Base-by-base conservation (phyloP, 2,888 invertebrate species). In the Scaptomyza polygonia region DNA sequence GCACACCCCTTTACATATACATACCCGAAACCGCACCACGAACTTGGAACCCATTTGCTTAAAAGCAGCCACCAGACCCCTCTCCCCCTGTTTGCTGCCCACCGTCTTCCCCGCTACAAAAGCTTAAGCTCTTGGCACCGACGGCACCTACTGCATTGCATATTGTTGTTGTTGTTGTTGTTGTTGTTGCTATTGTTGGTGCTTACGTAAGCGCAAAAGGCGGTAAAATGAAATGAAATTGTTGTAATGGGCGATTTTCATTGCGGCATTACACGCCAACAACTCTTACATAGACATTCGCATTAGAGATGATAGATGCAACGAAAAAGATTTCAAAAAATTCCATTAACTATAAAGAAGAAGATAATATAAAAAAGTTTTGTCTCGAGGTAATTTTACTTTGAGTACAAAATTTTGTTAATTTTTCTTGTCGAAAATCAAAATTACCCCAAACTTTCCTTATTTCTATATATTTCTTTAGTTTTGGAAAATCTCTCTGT, bases 171-270 rank as follows among this genome's bases (percentile, higher is more conserved):
- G 48, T 43, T 52, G 63, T 34, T 47, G 21, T 51, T 59, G 56
- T n/a, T 61, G 59, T 8, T 48, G 16, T 40, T 54, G 75, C 51
- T 25, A 25, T 25, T 62, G 72, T 30, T 47, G 63, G 21, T 68
- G 74, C 84, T 84, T 86, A 84, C 84, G 84, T 84, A 84, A 84
- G 77, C 72, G 66, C 79, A 58, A 72, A 83, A 84, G 86, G 85
- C 84, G 86, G 83, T 81, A 68, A 83, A 86, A 84, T 86, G 71
- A 84, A 84, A 84, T 86, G 81, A 81, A 84, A 86, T 86, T 86
- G 86, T 86, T 86, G 84, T 84, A 84, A 84, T 84, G 79, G 82
- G 79, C 82, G 84, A 86, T 86, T 84, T 84, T 86, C 86, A 82
- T 82, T 82, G 85, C 82, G 78, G 83, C 79, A 76, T 79, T 81